Evolutionary conservation across 1,140 invertebrate species (phyloP).

Genomic region (Caenorhabditis remanei): DNA sequence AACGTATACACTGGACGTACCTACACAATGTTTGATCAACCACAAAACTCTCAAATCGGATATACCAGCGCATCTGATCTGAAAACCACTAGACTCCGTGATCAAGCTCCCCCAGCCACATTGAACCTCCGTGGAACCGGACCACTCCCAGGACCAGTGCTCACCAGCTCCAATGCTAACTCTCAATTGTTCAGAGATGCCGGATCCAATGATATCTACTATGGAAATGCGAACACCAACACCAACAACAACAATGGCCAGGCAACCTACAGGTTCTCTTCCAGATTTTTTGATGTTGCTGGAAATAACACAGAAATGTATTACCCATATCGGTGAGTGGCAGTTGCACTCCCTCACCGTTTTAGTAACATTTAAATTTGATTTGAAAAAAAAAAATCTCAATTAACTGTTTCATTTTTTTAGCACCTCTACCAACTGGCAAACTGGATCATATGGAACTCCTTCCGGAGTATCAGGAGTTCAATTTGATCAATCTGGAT

Average conservation of each 20-base stretch:
- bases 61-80: slow-evolving; percentile 27
- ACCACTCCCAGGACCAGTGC: slow-evolving; percentile 35
- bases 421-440: slow-evolving; percentile 41
- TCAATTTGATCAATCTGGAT: slow-evolving; percentile 23
- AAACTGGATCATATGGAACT: neutral
- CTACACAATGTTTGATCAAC: slow-evolving; percentile 31
- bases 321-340: slow-evolving; percentile 46
- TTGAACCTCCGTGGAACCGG: slow-evolving; percentile 40
- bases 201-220: slow-evolving; percentile 19
- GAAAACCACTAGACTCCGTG: slow-evolving; percentile 42
- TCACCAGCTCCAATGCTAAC: slow-evolving; percentile 33
- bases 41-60: slow-evolving; percentile 35
- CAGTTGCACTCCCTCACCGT: slow-evolving; percentile 21
- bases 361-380: neutral
- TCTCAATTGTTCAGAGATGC: slow-evolving; percentile 38
- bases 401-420: neutral
- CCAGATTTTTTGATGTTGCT: slow-evolving; percentile 51
- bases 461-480: neutral
- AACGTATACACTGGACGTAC: neutral
- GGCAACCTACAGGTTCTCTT: slow-evolving; percentile 42
- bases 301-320: slow-evolving; percentile 52
- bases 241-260: slow-evolving; percentile 3
- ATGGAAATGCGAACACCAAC: slow-evolving; percentile 11
- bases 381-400: neutral
- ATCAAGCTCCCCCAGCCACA: slow-evolving; percentile 16